phyloP scores from a whole-genome alignment of 2,797 vertebrate genomes.

The Gobionotothen gibberifrons region DNA sequence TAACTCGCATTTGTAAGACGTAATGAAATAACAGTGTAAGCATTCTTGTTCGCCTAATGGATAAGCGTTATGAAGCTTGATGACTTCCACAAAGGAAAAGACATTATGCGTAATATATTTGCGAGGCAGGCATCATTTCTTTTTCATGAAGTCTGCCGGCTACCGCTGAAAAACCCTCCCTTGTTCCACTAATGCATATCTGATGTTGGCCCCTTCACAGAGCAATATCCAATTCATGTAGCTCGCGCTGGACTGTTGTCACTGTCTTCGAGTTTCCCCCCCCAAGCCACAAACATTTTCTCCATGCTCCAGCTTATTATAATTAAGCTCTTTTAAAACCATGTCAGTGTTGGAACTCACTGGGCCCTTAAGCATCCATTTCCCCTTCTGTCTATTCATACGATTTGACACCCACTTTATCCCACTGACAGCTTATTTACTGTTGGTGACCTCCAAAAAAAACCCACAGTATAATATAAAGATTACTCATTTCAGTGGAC shows the following conservation, averaged over 20 bases:
- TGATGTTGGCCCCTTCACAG: constrained; percentile 63
- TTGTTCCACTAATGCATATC: constrained; percentile 69
- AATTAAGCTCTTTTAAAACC: constrained; percentile 83
- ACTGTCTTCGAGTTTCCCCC: constrained; percentile 54
- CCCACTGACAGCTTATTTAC: constrained; percentile 71
- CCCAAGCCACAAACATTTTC: constrained; percentile 71
- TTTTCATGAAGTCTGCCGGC: constrained; percentile 71
- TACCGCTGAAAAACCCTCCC: constrained; percentile 61
- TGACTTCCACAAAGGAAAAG: constrained; percentile 70
- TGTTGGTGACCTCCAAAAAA: constrained; percentile 54
- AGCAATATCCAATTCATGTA: constrained; percentile 60
- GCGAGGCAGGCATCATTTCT: constrained; percentile 62
- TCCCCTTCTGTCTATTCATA: constrained; percentile 67
- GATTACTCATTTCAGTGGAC: constrained; percentile 58
- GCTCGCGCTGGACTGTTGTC: constrained; percentile 64
- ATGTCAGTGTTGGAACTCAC: constrained; percentile 72
- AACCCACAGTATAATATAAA: constrained; percentile 21
- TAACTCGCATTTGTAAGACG: constrained; percentile 63
- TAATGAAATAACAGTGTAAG: constrained; percentile 73
- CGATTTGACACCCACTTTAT: constrained; percentile 72
- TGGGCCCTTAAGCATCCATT: constrained; percentile 71
- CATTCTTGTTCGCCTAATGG: constrained; percentile 66
- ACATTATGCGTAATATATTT: constrained; percentile 73
- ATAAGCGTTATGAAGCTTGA: constrained; percentile 69
- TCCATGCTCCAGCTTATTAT: constrained; percentile 75